Evolutionary conservation across 2,797 vertebrate genomes (phyloP).

Genomic region (Melanotaenia boesemani): DNA sequence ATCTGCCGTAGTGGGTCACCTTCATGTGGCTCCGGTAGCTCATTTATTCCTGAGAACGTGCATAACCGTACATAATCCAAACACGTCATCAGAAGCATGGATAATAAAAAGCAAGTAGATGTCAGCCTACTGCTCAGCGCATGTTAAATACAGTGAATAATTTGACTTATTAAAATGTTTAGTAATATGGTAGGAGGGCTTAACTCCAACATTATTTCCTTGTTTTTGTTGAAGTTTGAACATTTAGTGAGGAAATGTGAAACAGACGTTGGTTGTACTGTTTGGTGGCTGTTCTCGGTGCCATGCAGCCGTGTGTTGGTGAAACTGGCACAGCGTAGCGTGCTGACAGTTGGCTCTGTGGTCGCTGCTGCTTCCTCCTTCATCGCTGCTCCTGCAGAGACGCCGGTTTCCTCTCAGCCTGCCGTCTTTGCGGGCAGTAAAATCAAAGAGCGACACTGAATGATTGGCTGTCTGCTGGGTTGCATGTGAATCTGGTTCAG

Average conservation of each 20-base stretch:
- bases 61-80: neutral
- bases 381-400: conserved; percentile 42
- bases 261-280: neutral
- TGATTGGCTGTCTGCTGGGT: conserved; percentile 1
- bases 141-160: too few species aligned
- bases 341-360: conserved; percentile 68
- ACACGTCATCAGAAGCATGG: neutral
- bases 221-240: neutral
- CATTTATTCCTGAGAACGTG: too few species aligned
- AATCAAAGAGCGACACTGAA: conserved; percentile 22
- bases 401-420: conserved; percentile 18
- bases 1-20: neutral
- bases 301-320: conserved; percentile 18
- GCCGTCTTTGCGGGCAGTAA: conserved; percentile 39
- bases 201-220: neutral
- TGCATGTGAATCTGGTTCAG: conserved; percentile 31
- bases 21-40: neutral
- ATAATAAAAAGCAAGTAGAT: neutral
- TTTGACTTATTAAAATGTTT: too few species aligned
- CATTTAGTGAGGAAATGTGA: neutral
- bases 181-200: neutral
- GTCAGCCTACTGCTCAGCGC: neutral
- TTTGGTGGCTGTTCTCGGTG: neutral
- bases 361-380: conserved; percentile 53
- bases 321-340: conserved; percentile 50